phyloP scores from a whole-genome alignment of 2,113 vertebrate genomes.

The Elephantulus edwardii region DNA sequence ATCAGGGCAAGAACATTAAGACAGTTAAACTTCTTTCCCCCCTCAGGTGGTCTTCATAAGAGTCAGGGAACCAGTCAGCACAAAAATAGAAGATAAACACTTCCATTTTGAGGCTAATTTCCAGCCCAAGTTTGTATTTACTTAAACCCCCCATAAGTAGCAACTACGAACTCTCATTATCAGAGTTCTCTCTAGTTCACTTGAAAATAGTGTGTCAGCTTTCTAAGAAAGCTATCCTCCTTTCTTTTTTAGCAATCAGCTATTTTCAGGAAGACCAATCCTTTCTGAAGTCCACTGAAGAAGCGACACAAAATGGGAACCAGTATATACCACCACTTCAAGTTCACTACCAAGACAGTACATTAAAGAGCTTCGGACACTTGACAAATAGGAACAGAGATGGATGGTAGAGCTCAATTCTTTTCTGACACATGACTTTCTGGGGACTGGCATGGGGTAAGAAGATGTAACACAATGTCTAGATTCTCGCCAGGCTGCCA shows the following conservation, averaged over 20 bases:
- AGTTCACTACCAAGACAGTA: not conserved
- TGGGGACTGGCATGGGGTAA: not conserved
- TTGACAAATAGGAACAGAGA: not conserved
- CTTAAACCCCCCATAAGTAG: not conserved
- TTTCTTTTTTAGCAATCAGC: not conserved
- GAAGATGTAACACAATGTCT: not conserved
- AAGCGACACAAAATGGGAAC: not conserved
- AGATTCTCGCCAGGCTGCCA: conserved; percentile 2
- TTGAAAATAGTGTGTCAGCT: not conserved
- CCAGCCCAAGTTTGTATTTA: not conserved
- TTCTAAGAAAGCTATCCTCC: not conserved
- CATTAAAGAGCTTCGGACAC: not conserved
- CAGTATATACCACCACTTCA: not conserved
- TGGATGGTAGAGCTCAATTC: not conserved
- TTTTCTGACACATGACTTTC: not conserved
- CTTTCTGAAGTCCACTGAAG: not conserved
- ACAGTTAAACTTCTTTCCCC: conserved; percentile 63
- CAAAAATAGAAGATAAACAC: not conserved
- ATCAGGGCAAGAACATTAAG: conserved; percentile 79
- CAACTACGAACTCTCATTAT: not conserved
- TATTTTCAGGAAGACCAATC: not conserved
- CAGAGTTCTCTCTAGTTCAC: not conserved
- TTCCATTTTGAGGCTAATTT: not conserved
- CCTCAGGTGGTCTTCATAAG: conserved; percentile 71
- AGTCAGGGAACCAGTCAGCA: not conserved